phyloP scores from a whole-genome alignment of 2,797 vertebrate genomes.

The Chrysocyon brachyurus region DNA sequence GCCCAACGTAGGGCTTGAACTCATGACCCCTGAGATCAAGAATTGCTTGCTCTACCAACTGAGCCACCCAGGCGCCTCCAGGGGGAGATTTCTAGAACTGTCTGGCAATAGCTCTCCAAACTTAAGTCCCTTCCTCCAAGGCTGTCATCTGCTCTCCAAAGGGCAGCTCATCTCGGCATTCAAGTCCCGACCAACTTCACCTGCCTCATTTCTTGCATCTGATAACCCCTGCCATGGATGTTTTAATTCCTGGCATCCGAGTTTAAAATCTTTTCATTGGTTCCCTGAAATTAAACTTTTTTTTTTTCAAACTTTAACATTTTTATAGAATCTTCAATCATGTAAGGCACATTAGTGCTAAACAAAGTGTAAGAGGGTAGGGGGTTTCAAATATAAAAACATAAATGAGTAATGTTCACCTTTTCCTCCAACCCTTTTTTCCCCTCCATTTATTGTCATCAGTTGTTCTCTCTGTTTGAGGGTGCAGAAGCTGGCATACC shows the following conservation, averaged over 20 bases:
- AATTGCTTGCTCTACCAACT: background rate
- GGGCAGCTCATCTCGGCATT: background rate
- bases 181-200: background rate
- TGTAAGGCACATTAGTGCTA: constrained; percentile 18
- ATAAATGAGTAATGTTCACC: background rate
- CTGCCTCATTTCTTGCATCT: background rate
- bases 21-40: background rate
- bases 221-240: background rate
- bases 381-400: background rate
- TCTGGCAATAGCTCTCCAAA: background rate
- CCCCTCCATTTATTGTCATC: background rate
- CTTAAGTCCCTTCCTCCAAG: background rate
- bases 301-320: background rate
- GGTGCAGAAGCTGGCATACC: background rate
- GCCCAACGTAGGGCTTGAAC: background rate
- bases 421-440: background rate
- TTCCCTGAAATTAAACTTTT: background rate
- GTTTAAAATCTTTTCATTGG: background rate
- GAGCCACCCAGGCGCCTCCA: background rate
- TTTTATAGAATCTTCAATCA: constrained; percentile 62
- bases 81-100: background rate
- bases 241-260: background rate
- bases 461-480: constrained; percentile 26
- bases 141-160: background rate
- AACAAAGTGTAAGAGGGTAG: background rate